A percentile compares a stretch with the other conserved stretches of the same genome.
Conservation (phyloP, 2,888 invertebrate species). For the Epinotia ramella region DNA sequence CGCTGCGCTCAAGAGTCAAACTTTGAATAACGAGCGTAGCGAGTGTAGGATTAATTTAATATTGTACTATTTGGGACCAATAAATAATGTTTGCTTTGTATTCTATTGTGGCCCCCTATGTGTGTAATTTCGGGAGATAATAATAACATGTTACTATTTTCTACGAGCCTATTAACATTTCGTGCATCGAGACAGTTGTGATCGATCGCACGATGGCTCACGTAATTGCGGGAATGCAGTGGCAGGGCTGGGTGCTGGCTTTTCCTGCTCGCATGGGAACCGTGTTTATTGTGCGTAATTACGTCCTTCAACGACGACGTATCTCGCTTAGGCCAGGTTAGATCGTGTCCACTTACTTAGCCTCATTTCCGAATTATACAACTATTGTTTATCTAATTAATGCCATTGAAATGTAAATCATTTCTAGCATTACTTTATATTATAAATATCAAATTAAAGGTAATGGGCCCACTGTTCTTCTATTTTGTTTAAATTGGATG, state of each 20-base stretch:
- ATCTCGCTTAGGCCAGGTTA: conserved; percentile 25
- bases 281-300: conserved; percentile 77
- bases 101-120: not conserved
- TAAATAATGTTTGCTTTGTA: too few relatives aligned
- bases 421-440: not conserved
- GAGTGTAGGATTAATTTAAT: too few relatives aligned
- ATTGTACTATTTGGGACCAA: too few relatives aligned
- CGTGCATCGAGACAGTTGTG: conserved; percentile 36
- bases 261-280: conserved; percentile 75
- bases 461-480: too few relatives aligned
- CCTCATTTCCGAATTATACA: not conserved
- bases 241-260: conserved; percentile 57
- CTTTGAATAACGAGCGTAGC: too few relatives aligned
- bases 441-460: too few relatives aligned
- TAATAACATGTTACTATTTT: not conserved
- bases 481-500: too few relatives aligned
- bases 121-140: not conserved
- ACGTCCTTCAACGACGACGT: conserved; percentile 63
- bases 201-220: conserved; percentile 60
- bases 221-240: conserved; percentile 72
- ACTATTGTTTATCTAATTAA: not conserved
- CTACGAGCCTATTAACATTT: not conserved
- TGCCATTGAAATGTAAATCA: not conserved
- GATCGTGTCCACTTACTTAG: conserved; percentile 5
- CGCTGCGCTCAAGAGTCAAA: too few relatives aligned